Conservation (phyloP, 1,140 invertebrate species). For the Pseudobourletiella spinata region DNA sequence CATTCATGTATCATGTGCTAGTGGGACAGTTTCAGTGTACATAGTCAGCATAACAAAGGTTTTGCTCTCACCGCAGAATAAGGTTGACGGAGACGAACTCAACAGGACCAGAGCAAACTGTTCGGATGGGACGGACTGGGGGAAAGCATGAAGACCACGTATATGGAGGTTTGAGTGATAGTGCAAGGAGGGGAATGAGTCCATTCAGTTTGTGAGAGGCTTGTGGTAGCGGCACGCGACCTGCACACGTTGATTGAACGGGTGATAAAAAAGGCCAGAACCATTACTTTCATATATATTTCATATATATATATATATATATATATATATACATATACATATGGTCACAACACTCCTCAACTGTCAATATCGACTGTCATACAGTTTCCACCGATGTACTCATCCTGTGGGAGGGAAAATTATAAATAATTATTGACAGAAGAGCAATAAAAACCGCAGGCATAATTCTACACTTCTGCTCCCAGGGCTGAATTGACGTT, state of each 20-base stretch:
- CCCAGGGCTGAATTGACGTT: too few relatives aligned
- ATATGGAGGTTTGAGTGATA: not conserved
- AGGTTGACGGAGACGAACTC: too few relatives aligned
- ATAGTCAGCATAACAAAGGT: not conserved
- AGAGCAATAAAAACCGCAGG: too few relatives aligned
- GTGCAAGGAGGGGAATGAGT: not conserved
- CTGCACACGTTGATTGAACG: slow-evolving; percentile 5
- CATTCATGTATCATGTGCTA: too few relatives aligned
- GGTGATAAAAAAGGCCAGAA: slow-evolving; percentile 12
- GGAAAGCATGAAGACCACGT: too few relatives aligned
- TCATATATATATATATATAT: too few relatives aligned
- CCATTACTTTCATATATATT: too few relatives aligned
- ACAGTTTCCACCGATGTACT: not conserved
- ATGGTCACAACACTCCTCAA: not conserved
- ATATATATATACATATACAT: too few relatives aligned
- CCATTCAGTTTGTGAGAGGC: not conserved
- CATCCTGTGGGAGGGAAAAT: slow-evolving; percentile 1
- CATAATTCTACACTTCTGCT: not conserved
- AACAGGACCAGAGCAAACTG: too few relatives aligned
- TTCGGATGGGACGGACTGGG: too few relatives aligned
- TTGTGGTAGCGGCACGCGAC: slow-evolving; percentile 23
- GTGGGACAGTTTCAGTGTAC: too few relatives aligned
- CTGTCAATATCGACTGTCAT: not conserved
- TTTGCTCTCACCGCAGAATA: too few relatives aligned
- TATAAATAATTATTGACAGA: slow-evolving; percentile 3